These are phyloP conservation scores for Pasiphila rectangulata DNA, from an alignment of 2,888 invertebrate genomes.

Conservation along the genomic window DNA sequence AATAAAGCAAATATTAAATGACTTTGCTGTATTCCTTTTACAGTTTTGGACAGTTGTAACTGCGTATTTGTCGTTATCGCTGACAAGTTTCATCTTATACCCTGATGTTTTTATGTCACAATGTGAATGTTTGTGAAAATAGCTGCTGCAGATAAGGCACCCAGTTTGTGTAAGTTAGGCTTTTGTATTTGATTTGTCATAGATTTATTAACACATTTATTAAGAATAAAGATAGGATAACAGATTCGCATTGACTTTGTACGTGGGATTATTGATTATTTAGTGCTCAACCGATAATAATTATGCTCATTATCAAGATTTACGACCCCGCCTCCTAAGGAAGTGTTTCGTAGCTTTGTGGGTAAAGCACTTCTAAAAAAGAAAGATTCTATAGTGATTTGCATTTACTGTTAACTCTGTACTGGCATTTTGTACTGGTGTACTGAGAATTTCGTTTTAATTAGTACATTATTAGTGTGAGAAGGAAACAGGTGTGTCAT, in stretches of 20 bases:
- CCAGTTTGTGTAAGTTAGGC: neutral
- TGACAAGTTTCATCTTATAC: constrained; percentile 18
- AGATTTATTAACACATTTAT: neutral
- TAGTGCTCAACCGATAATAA: too few species aligned
- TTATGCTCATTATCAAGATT: too few species aligned
- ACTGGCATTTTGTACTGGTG: neutral
- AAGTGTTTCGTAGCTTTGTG: too few species aligned
- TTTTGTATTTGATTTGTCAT: constrained; percentile 5
- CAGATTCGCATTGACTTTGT: neutral
- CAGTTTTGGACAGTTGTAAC: constrained; percentile 14
- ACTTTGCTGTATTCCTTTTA: constrained; percentile 27
- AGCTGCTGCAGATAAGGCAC: constrained; percentile 36
- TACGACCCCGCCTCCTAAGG: too few species aligned
- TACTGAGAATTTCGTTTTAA: too few species aligned
- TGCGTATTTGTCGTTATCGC: constrained; percentile 21
- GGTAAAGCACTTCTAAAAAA: too few species aligned
- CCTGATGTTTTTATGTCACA: constrained; percentile 26
- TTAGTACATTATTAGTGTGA: too few species aligned
- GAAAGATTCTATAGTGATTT: too few species aligned
- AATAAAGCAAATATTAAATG: constrained; percentile 24
- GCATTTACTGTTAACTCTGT: too few species aligned
- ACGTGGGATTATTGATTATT: neutral
- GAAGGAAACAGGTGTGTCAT: too few species aligned
- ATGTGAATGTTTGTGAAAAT: constrained; percentile 28
- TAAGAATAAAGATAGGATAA: neutral